Conservation (phyloP, 2,797 vertebrate species). For the Huso huso region DNA sequence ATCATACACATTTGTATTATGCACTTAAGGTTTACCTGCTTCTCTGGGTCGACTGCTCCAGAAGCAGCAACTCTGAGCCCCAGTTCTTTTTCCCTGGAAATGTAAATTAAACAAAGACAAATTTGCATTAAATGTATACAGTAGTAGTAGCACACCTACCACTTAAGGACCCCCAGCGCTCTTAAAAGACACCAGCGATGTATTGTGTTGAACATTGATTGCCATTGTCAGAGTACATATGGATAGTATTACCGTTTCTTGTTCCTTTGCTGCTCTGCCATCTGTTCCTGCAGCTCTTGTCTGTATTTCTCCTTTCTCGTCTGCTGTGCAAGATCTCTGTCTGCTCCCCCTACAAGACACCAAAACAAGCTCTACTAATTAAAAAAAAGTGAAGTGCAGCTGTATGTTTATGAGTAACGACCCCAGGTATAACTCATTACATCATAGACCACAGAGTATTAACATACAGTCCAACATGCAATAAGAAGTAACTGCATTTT, state of each 20-base stretch:
- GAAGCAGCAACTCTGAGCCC: conserved; percentile 70
- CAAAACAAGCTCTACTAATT: too few species aligned
- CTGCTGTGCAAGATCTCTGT: conserved; percentile 47
- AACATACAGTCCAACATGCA: too few species aligned
- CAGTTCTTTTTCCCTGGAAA: conserved; percentile 77
- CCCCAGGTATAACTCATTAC: too few species aligned
- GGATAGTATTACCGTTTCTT: conserved; percentile 64
- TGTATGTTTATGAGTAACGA: too few species aligned
- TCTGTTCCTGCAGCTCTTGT: conserved; percentile 78
- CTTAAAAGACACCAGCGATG: background rate
- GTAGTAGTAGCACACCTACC: background rate
- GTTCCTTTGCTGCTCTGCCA: conserved; percentile 75
- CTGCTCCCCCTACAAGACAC: conserved; percentile 52
- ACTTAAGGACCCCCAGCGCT: background rate
- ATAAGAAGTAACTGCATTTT: too few species aligned
- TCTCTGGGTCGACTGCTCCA: conserved; percentile 73
- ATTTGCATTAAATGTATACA: background rate
- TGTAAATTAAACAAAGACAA: conserved; percentile 21
- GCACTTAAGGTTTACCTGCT: conserved; percentile 54
- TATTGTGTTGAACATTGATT: too few species aligned
- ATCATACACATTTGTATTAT: too few species aligned
- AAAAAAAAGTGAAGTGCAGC: too few species aligned
- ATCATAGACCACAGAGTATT: background rate
- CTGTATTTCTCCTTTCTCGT: conserved; percentile 77
- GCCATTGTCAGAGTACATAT: too few species aligned